These are phyloP conservation scores for Papilio demoleus DNA, from an alignment of 2,888 invertebrate genomes.

Conservation along the genomic window DNA sequence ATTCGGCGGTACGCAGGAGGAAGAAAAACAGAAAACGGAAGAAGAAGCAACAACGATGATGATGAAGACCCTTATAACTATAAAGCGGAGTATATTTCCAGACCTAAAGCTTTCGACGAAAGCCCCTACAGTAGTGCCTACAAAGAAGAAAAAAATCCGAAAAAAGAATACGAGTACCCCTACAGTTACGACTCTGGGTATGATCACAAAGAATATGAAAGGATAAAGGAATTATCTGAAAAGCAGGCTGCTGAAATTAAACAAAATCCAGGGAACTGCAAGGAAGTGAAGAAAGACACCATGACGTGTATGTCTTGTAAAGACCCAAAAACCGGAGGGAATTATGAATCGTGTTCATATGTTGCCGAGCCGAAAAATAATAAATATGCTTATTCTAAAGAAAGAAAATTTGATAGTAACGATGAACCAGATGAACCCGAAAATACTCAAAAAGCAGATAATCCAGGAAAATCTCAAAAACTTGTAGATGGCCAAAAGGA, in stretches of 20 bases:
- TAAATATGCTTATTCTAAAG: slow-evolving; percentile 86
- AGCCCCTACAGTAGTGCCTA: slow-evolving; percentile 75
- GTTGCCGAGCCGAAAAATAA: slow-evolving; percentile 89
- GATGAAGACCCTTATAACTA: slow-evolving; percentile 81
- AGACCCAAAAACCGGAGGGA: slow-evolving; percentile 88
- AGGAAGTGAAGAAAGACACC: slow-evolving; percentile 85
- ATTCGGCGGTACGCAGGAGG: slow-evolving; percentile 79
- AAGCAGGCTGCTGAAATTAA: slow-evolving; percentile 85
- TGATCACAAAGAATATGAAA: slow-evolving; percentile 80
- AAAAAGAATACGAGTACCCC: slow-evolving; percentile 76
- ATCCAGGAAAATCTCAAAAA: slow-evolving; percentile 65
- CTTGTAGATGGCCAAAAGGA: slow-evolving; percentile 62
- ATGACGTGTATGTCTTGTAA: slow-evolving; percentile 89
- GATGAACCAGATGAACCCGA: slow-evolving; percentile 81
- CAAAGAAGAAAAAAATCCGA: slow-evolving; percentile 68
- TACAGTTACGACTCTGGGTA: slow-evolving; percentile 80
- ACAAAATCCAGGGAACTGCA: slow-evolving; percentile 85
- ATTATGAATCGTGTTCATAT: slow-evolving; percentile 92
- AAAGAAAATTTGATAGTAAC: slow-evolving; percentile 85
- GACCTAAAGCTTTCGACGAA: slow-evolving; percentile 80
- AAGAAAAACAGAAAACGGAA: slow-evolving; percentile 68
- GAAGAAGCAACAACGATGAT: slow-evolving; percentile 62
- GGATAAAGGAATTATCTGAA: slow-evolving; percentile 85
- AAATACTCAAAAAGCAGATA: slow-evolving; percentile 66
- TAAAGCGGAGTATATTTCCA: slow-evolving; percentile 75